Conservation (phyloP, 2,888 invertebrate genomes). For the Sylvicola cinctus region DNA sequence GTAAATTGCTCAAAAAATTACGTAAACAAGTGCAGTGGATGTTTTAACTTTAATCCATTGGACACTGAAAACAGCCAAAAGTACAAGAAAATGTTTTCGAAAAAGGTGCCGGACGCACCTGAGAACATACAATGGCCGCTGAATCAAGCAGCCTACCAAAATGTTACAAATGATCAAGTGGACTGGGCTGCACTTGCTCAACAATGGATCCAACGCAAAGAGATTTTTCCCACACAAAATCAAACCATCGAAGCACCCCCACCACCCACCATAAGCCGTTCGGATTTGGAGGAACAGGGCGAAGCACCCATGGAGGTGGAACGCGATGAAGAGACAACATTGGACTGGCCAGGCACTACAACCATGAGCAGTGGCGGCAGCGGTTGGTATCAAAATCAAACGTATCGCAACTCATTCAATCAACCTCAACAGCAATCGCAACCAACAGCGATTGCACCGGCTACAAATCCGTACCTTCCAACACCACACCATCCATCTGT, state of each 20-base stretch:
- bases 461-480: no score
- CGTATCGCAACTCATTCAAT: no score
- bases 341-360: slow-evolving; percentile 9
- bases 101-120: no score
- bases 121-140: slow-evolving; percentile 6
- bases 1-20: slow-evolving; percentile 24
- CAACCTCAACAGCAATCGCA: no score
- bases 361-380: neutral
- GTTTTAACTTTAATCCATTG: no score
- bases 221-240: slow-evolving; percentile 24
- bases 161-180: slow-evolving; percentile 65
- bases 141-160: slow-evolving; percentile 52
- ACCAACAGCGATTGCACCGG: neutral
- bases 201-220: slow-evolving; percentile 96
- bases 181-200: slow-evolving; percentile 95
- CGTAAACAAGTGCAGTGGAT: no score
- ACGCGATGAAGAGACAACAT: slow-evolving; percentile 32
- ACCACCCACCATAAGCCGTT: slow-evolving; percentile 21
- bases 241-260: slow-evolving; percentile 39
- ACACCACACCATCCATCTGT: no score
- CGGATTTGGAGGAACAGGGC: slow-evolving; percentile 43
- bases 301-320: slow-evolving; percentile 81
- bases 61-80: no score
- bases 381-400: no score
- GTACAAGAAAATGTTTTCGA: no score